Percentiles rank a stretch among this genome's conserved stretches.
Evolutionary conservation across 2,888 invertebrate genomes (phyloP).

Genomic region (Adelphocoris suturalis): DNA sequence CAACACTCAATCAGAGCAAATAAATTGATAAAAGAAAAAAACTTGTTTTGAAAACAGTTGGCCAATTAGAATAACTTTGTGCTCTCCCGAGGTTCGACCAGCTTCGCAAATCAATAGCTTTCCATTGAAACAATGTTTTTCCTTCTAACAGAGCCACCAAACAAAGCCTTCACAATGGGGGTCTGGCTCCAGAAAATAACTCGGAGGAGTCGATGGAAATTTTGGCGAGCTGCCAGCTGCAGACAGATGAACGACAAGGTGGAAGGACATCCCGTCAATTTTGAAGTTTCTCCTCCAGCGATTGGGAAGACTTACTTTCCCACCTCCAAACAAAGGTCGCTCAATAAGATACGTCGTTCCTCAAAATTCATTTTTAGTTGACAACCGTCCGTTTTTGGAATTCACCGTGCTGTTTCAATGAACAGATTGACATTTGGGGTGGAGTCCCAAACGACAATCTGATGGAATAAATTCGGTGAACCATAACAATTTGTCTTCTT

Average conservation of each 20-base stretch:
- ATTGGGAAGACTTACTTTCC: neutral
- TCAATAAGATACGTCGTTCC: neutral
- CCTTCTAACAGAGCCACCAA: slow-evolving; percentile 24
- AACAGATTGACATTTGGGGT: no score
- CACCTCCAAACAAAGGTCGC: neutral
- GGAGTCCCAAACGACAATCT: no score
- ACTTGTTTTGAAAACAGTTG: slow-evolving; percentile 16
- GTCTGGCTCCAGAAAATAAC: neutral
- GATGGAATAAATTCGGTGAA: no score
- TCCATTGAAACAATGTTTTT: slow-evolving; percentile 61
- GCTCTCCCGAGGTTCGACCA: neutral
- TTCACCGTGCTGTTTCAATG: neutral
- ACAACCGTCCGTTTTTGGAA: neutral
- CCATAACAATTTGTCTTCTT: no score
- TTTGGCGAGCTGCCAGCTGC: slow-evolving; percentile 20
- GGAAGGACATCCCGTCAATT: slow-evolving; percentile 16
- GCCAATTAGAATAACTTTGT: slow-evolving; percentile 41
- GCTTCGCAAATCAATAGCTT: slow-evolving; percentile 2
- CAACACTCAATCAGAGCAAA: neutral
- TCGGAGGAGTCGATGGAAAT: slow-evolving; percentile 30
- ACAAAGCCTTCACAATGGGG: slow-evolving; percentile 28
- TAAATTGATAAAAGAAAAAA: neutral
- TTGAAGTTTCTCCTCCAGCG: slow-evolving; percentile 11
- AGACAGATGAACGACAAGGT: slow-evolving; percentile 35
- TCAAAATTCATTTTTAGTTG: neutral